Evolutionary conservation across 2,113 vertebrate species (phyloP), one percentile per base, ranked within the genome.

Genomic region (Panurus biarmicus): DNA sequence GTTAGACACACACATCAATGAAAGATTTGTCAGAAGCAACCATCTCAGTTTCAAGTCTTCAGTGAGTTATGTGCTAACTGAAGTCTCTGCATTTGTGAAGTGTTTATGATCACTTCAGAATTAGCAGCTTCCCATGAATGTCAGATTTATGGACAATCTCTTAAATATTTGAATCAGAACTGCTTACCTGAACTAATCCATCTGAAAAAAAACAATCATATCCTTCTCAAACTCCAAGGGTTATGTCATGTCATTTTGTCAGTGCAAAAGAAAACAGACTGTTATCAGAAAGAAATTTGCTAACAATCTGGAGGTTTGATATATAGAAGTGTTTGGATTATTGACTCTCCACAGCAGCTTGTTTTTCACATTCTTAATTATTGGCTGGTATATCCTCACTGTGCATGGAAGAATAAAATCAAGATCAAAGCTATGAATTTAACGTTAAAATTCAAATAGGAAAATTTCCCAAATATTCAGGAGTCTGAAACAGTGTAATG

Each of bases 121-220:
- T 90, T 93, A 94, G 92, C 83, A 84, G 42, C 51, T 94, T 96
- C 92, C 85, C 47, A 61, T 48, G 56, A 82, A 95, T 87, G 66
- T 90, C 90, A 94, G 92, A 94, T 95, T 96, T 95, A 95, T 86
- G 73, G 96, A 87, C 88, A 96, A 88, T 72, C 90, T 95, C 86
- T 92, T 96, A 96, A 91, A 90, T 89, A 87, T 95, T 96, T 95
- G 79, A 96, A 95, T 95, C 85, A 89, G 71, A 93, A 80, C 66
- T 92, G 67, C 70, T 93, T 90, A 92, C 89, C 94, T 94, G 91
- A 96, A 96, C 71, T 90, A 94, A 97, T 95, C 80, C 73, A 90
- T 92, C 84, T 77, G 48, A 67, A 93, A 93, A 87, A 93, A 93
- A 1, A 1, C 33, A 60, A 25, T 16, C 40, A 21, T 15, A 44